Evolutionary conservation across 2,888 invertebrate genomes (phyloP).

Genomic region (Hirtodrosophila cameraria): DNA sequence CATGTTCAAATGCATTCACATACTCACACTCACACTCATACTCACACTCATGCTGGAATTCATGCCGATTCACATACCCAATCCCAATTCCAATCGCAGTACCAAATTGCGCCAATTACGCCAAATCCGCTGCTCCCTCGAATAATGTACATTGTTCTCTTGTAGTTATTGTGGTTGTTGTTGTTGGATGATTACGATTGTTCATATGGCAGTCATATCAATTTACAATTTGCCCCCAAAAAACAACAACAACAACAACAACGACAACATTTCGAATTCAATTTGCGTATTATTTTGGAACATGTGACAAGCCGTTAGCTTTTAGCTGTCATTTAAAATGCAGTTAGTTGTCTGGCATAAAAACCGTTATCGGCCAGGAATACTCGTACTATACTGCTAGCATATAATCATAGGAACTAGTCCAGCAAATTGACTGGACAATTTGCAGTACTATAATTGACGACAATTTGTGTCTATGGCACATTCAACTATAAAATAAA

Average conservation of each 20-base stretch:
- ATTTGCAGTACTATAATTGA: conserved; percentile 58
- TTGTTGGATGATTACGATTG: conserved; percentile 53
- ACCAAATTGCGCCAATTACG: conserved; percentile 69
- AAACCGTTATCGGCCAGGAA: conserved; percentile 9
- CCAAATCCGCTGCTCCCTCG: conserved; percentile 57
- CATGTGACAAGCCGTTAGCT: conserved; percentile 66
- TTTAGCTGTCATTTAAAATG: conserved; percentile 57
- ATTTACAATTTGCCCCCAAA: conserved; percentile 58
- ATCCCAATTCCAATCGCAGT: conserved; percentile 40
- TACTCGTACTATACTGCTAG: neutral
- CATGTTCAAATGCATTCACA: conserved; percentile 56
- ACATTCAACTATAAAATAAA: conserved; percentile 30
- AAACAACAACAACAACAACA: conserved; percentile 25
- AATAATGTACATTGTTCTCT: conserved; percentile 37
- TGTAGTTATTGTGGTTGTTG: conserved; percentile 18
- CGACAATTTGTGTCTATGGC: conserved; percentile 31
- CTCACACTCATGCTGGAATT: no score
- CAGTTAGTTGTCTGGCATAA: conserved; percentile 33
- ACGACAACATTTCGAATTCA: conserved; percentile 53
- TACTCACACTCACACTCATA: neutral
- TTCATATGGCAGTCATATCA: conserved; percentile 64
- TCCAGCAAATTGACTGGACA: conserved; percentile 60
- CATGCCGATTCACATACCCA: conserved; percentile 9
- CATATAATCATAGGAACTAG: conserved; percentile 17
- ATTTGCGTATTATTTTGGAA: conserved; percentile 63